phyloP scores from a whole-genome alignment of 2,888 invertebrate species.

The Embidobia sp. region DNA sequence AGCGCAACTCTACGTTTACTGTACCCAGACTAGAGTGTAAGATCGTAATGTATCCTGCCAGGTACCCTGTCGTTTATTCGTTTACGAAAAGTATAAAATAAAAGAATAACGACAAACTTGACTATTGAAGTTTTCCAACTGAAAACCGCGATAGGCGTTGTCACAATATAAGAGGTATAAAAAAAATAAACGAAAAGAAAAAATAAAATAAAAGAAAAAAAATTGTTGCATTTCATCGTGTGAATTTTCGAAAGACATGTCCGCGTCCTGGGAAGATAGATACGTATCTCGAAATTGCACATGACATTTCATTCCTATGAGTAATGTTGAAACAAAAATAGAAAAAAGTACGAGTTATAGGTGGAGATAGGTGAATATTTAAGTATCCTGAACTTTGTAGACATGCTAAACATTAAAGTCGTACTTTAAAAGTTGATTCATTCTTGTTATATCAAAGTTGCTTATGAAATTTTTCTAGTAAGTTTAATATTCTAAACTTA shows the following conservation, averaged over 20 bases:
- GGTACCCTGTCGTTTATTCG: conserved; percentile 36
- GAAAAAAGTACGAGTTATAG: conserved; percentile 5
- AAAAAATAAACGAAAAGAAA: too few relatives aligned
- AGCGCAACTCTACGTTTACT: conserved; percentile 43
- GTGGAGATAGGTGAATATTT: conserved; percentile 1
- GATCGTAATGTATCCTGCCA: conserved; percentile 59
- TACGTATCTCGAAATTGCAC: conserved; percentile 55
- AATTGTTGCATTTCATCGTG: not conserved
- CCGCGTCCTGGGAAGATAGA: conserved; percentile 53
- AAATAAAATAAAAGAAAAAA: too few relatives aligned
- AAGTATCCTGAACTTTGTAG: too few relatives aligned
- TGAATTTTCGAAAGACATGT: conserved; percentile 4
- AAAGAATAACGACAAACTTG: not conserved
- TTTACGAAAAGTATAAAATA: conserved; percentile 20
- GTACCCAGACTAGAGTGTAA: conserved; percentile 61
- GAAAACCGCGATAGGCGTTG: not conserved
- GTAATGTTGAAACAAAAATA: not conserved
- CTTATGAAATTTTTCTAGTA: too few relatives aligned
- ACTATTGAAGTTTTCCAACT: not conserved
- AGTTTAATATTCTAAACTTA: too few relatives aligned
- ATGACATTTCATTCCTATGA: conserved; percentile 19
- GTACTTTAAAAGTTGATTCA: too few relatives aligned
- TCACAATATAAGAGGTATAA: not conserved
- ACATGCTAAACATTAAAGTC: too few relatives aligned
- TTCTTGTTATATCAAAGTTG: too few relatives aligned